These are phyloP conservation scores for Baccha elongata DNA, from an alignment of 2,888 invertebrate species.

Conservation along the genomic window DNA sequence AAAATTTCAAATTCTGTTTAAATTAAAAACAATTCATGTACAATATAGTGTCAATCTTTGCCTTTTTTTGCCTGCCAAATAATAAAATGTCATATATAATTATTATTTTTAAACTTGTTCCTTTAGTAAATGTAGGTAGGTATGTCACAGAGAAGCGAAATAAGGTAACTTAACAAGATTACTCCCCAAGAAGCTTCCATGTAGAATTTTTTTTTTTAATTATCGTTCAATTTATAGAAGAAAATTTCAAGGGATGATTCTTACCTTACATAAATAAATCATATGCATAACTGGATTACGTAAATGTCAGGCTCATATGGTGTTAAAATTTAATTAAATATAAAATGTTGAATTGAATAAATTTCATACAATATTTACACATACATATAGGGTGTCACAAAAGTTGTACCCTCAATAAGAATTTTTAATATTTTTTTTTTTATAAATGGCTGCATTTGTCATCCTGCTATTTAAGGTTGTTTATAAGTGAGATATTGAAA, in stretches of 20 bases:
- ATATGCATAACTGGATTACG: slow-evolving; percentile 42
- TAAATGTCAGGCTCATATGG: slow-evolving; percentile 46
- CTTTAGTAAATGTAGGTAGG: too few relatives aligned
- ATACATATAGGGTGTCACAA: background rate
- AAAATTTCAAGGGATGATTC: background rate
- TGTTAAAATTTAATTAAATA: slow-evolving; percentile 62
- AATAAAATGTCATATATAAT: too few relatives aligned
- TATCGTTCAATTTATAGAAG: slow-evolving; percentile 15
- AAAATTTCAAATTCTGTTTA: too few relatives aligned
- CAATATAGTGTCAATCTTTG: too few relatives aligned
- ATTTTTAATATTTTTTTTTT: too few relatives aligned
- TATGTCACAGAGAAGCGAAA: background rate
- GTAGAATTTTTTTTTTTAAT: slow-evolving; percentile 28
- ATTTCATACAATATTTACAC: slow-evolving; percentile 31
- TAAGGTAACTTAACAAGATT: background rate
- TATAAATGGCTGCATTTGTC: too few relatives aligned
- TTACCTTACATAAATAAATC: slow-evolving; percentile 39
- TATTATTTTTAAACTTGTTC: too few relatives aligned
- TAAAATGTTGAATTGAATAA: slow-evolving; percentile 52
- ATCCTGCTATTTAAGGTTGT: too few relatives aligned
- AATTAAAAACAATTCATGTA: too few relatives aligned
- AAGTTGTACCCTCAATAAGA: background rate
- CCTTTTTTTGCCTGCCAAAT: too few relatives aligned
- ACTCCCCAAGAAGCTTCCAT: slow-evolving; percentile 2
- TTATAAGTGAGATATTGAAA: too few relatives aligned